Evolutionary conservation across 2,797 vertebrate species (phyloP).

Genomic region (Loris lydekkerianus): DNA sequence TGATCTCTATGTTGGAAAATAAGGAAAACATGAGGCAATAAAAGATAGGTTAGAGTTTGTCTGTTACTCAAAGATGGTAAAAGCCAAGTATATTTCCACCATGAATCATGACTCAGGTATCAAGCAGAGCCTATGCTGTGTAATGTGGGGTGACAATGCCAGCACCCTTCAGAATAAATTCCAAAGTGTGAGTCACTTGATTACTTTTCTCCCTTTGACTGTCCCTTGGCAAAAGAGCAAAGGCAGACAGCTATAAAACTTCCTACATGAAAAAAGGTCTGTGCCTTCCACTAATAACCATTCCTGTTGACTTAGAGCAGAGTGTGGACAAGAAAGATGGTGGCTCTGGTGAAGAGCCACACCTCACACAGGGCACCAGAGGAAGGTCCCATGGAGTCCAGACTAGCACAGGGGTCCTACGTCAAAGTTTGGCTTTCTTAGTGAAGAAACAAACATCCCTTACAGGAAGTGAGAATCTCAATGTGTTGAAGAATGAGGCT

Average conservation of each 20-base stretch:
- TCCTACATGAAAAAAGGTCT: slow-evolving; percentile 64
- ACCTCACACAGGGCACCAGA: not conserved
- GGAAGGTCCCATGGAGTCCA: not conserved
- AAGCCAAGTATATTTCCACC: slow-evolving; percentile 26
- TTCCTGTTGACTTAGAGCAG: not conserved
- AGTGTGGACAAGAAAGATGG: not conserved
- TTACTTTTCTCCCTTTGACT: slow-evolving; percentile 40
- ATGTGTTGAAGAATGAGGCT: not conserved
- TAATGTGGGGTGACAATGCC: not conserved
- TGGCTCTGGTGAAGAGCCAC: not conserved
- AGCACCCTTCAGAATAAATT: slow-evolving; percentile 16
- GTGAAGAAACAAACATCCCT: not conserved
- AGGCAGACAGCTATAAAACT: slow-evolving; percentile 63
- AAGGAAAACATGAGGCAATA: not conserved
- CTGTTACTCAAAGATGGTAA: not conserved
- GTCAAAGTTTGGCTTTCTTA: not conserved
- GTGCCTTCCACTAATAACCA: slow-evolving; percentile 10
- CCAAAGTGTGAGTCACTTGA: slow-evolving; percentile 26
- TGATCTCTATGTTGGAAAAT: not conserved
- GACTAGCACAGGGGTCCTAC: too few species aligned
- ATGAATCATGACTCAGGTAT: slow-evolving; percentile 14
- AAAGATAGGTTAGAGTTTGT: not conserved
- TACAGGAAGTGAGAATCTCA: not conserved
- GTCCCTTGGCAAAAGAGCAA: slow-evolving; percentile 66
- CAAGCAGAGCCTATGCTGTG: not conserved